A percentile compares a stretch with the other conserved stretches of the same genome.
These are phyloP conservation scores for Pedetes capensis DNA, from an alignment of 2,113 vertebrate species.

Conservation along the genomic window DNA sequence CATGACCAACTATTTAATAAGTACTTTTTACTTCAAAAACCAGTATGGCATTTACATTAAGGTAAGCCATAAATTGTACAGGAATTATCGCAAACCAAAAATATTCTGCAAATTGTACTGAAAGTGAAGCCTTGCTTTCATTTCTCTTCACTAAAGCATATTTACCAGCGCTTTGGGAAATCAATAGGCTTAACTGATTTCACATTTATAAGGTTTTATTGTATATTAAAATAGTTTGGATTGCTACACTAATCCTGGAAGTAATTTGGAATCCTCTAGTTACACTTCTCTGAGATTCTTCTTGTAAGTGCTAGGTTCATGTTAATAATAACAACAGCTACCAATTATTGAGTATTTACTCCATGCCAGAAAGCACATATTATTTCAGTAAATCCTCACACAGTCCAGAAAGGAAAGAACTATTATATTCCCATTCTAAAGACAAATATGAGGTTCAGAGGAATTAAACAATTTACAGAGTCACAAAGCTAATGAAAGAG, in stretches of 20 bases:
- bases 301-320: not conserved
- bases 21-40: not conserved
- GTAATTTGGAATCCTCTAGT: constrained; percentile 29
- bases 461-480: not conserved
- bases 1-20: not conserved
- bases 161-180: not conserved
- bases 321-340: not conserved
- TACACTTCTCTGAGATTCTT: not conserved
- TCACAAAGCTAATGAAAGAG: not conserved
- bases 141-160: not conserved
- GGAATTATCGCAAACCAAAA: constrained; percentile 31
- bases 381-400: not conserved
- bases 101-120: not conserved
- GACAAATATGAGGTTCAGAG: not conserved
- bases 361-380: not conserved
- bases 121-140: not conserved
- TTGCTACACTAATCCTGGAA: constrained; percentile 3
- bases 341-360: not conserved
- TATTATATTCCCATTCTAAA: not conserved
- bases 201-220: constrained; percentile 49
- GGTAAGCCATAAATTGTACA: not conserved
- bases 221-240: not conserved
- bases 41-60: not conserved
- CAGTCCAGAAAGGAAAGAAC: not conserved
- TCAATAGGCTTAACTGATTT: constrained; percentile 24